These are phyloP conservation scores for Lasioglossum leucozonium DNA, from an alignment of 2,888 invertebrate genomes.

Conservation along the genomic window DNA sequence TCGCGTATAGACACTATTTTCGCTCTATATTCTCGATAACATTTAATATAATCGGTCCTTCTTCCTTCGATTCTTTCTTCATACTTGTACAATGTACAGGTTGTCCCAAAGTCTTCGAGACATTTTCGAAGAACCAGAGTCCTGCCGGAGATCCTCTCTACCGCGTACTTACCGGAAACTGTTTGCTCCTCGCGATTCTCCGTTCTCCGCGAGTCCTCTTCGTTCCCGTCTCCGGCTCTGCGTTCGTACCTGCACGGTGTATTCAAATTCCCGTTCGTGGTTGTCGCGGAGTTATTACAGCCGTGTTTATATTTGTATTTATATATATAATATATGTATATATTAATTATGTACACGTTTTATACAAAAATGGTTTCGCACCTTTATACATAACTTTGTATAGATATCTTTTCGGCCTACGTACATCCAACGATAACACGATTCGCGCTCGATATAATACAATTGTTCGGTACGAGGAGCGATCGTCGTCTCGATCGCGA, in stretches of 20 bases:
- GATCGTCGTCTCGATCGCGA: slow-evolving; percentile 38
- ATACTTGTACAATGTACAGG: no score
- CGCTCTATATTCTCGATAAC: no score
- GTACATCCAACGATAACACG: slow-evolving; percentile 70
- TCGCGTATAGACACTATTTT: no score
- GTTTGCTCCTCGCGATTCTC: background rate
- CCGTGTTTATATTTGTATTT: slow-evolving; percentile 68
- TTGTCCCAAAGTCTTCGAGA: no score
- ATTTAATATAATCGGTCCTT: no score
- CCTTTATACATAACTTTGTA: slow-evolving; percentile 82
- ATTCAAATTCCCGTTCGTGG: slow-evolving; percentile 19
- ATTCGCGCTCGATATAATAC: slow-evolving; percentile 77
- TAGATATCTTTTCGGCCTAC: slow-evolving; percentile 71
- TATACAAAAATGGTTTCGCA: slow-evolving; percentile 82
- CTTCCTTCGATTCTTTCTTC: no score
- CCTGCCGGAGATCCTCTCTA: background rate
- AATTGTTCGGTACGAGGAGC: slow-evolving; percentile 75
- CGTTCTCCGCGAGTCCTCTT: background rate
- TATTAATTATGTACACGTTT: slow-evolving; percentile 83
- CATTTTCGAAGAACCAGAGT: background rate
- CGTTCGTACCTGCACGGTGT: slow-evolving; percentile 5
- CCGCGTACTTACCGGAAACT: background rate
- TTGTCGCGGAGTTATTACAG: slow-evolving; percentile 24
- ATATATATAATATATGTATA: slow-evolving; percentile 75
- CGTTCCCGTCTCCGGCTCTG: background rate